Conservation (phyloP, 2,113 vertebrate species). For the Thryonomys swinderianus region DNA sequence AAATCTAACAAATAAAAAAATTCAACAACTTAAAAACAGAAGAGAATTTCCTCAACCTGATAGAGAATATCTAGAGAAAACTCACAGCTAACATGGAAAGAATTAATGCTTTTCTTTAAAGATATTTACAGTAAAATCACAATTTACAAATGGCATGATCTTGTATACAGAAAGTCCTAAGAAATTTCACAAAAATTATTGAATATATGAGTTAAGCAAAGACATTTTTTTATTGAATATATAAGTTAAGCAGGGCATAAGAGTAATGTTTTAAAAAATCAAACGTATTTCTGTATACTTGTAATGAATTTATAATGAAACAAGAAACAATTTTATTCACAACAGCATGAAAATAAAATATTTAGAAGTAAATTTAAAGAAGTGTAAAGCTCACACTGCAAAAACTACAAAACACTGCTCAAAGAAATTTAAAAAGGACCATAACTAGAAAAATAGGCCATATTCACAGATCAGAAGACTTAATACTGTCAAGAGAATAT, state of each 20-base stretch:
- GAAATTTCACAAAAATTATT: neutral
- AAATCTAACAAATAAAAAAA: neutral
- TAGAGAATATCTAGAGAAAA: slow-evolving; percentile 16
- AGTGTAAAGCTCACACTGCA: neutral
- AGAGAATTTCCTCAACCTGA: neutral
- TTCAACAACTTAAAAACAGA: slow-evolving; percentile 9
- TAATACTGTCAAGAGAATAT: neutral
- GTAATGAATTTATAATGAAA: neutral
- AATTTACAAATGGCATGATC: neutral
- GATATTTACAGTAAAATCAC: neutral
- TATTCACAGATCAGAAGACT: neutral
- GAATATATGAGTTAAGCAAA: slow-evolving; percentile 9
- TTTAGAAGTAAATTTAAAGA: slow-evolving; percentile 11
- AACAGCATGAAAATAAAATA: slow-evolving; percentile 17
- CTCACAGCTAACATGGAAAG: neutral
- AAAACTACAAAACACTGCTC: neutral
- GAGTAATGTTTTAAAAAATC: neutral
- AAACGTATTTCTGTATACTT: neutral
- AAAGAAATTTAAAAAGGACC: neutral
- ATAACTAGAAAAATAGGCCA: neutral
- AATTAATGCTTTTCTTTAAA: neutral
- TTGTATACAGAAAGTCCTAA: slow-evolving; percentile 8
- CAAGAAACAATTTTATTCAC: slow-evolving; percentile 18
- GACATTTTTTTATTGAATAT: neutral
- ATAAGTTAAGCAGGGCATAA: neutral